Conservation (phyloP, 1,140 invertebrate genomes). For the Euglossa dilemma region DNA sequence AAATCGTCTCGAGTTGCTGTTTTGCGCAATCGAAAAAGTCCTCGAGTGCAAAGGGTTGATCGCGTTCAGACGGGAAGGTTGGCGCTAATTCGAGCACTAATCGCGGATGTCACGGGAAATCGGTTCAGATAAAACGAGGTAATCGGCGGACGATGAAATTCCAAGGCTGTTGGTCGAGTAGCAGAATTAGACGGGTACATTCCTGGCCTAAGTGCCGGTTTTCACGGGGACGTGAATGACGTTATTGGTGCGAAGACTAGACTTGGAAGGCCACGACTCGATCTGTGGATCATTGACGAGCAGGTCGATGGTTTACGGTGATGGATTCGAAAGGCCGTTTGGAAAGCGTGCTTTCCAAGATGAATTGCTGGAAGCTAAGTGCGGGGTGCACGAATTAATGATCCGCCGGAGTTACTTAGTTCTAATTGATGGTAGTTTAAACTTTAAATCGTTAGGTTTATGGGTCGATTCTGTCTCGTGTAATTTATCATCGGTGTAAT, state of each 20-base stretch:
- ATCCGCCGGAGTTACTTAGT: too few relatives aligned
- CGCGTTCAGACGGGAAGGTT: not conserved
- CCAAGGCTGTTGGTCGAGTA: slow-evolving; percentile 19
- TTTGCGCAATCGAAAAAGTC: too few relatives aligned
- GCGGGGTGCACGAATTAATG: too few relatives aligned
- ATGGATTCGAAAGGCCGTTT: not conserved
- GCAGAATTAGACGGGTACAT: not conserved
- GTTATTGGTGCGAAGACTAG: slow-evolving; percentile 8
- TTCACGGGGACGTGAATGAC: not conserved
- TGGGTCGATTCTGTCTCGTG: too few relatives aligned
- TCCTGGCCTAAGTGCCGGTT: not conserved
- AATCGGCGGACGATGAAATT: slow-evolving; percentile 47
- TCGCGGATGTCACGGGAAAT: not conserved
- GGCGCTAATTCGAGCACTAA: slow-evolving; percentile 4
- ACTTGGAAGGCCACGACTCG: not conserved
- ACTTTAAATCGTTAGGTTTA: too few relatives aligned
- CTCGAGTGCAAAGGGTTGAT: too few relatives aligned
- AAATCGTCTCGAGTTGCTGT: too few relatives aligned
- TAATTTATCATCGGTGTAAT: too few relatives aligned
- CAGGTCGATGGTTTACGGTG: not conserved
- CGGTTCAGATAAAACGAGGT: slow-evolving; percentile 33
- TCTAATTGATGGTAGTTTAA: too few relatives aligned
- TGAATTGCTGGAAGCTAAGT: not conserved
- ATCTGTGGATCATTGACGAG: not conserved
- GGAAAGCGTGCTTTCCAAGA: too few relatives aligned